Percentiles rank a stretch among this genome's conserved stretches.
Conservation (phyloP, 2,797 vertebrate species). For the Dryobates pubescens region DNA sequence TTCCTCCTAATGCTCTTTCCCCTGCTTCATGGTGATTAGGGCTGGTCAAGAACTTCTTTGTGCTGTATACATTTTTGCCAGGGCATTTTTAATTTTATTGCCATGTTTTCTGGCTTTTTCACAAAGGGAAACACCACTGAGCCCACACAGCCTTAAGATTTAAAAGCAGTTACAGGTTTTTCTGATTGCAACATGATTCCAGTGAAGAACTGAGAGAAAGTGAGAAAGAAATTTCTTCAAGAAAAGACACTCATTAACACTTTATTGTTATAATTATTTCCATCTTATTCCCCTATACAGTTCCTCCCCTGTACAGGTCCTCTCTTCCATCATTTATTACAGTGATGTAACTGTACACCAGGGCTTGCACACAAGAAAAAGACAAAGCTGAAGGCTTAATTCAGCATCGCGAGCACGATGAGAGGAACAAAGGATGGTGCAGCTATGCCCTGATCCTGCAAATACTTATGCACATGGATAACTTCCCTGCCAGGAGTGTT, state of each 20-base stretch:
- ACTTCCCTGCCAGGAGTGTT: conserved; percentile 55
- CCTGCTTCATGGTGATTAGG: background rate
- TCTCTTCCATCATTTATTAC: conserved; percentile 45
- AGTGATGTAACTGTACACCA: conserved; percentile 43
- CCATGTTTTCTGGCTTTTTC: background rate
- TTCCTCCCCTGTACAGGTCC: background rate
- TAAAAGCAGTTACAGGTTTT: background rate
- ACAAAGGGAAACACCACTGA: background rate
- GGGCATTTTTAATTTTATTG: background rate
- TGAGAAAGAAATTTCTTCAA: background rate
- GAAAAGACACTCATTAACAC: conserved; percentile 47
- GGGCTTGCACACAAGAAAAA: conserved; percentile 55
- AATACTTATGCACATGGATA: conserved; percentile 68
- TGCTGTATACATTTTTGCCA: conserved; percentile 3
- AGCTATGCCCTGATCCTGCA: conserved; percentile 68
- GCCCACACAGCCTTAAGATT: background rate
- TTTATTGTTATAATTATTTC: conserved; percentile 49
- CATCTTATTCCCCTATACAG: background rate
- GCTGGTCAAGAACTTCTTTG: background rate
- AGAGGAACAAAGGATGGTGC: conserved; percentile 66
- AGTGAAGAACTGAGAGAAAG: no score
- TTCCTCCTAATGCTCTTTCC: conserved; percentile 21
- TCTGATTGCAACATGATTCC: no score
- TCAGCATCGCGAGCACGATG: conserved; percentile 42
- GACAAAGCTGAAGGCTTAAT: conserved; percentile 68